These are phyloP conservation scores for Oceanodroma tethys DNA, from an alignment of 2,113 vertebrate species.

Conservation along the genomic window DNA sequence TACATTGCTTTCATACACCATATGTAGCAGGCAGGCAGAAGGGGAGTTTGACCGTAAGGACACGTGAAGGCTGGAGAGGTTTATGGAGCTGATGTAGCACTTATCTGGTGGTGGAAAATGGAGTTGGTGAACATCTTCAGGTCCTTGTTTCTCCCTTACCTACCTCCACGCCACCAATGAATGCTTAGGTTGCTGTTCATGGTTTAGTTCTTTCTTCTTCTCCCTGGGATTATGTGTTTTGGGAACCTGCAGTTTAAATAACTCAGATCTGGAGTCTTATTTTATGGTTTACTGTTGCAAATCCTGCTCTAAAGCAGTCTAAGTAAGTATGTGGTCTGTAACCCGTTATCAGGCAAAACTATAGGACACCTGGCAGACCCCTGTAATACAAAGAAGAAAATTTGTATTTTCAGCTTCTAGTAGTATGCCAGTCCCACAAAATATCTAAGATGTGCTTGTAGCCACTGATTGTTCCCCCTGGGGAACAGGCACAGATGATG, in stretches of 20 bases:
- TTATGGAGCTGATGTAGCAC: not conserved
- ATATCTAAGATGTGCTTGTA: not conserved
- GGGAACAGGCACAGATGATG: not conserved
- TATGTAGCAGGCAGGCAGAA: not conserved
- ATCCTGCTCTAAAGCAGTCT: not conserved
- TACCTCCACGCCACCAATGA: not conserved
- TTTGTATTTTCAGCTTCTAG: not conserved
- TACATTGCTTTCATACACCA: not conserved
- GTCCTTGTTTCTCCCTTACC: not conserved
- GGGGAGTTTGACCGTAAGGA: too few species aligned
- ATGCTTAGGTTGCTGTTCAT: not conserved
- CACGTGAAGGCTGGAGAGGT: not conserved
- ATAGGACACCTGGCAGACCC: not conserved
- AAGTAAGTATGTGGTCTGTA: not conserved
- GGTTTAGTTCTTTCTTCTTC: not conserved
- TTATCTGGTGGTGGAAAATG: not conserved
- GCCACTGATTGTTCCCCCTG: not conserved
- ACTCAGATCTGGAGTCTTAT: not conserved
- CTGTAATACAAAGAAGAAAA: not conserved
- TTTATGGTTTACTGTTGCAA: not conserved
- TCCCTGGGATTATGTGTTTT: not conserved
- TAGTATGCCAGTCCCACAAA: not conserved
- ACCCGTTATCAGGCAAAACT: not conserved
- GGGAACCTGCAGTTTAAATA: not conserved
- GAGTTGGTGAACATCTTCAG: not conserved